Evolutionary conservation across 2,113 vertebrate genomes (phyloP).

Genomic region (Oncorhynchus clarkii): DNA sequence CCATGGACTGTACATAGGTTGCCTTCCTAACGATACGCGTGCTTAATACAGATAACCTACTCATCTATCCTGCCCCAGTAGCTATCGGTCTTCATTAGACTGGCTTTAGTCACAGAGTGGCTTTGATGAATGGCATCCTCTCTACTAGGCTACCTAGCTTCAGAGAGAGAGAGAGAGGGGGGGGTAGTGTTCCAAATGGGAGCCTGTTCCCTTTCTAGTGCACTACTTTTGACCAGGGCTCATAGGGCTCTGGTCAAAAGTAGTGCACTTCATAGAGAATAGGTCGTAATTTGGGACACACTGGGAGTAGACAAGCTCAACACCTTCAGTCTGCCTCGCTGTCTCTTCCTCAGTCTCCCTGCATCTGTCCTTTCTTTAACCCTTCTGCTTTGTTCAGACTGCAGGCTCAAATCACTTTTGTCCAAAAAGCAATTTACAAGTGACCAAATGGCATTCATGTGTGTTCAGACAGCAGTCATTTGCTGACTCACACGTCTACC

Average conservation of each 20-base stretch:
- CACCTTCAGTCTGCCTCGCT: background rate
- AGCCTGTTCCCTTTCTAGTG: no score
- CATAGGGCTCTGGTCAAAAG: no score
- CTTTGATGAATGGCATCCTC: slow-evolving; percentile 57
- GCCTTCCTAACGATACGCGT: background rate
- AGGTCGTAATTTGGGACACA: no score
- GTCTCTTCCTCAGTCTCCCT: background rate
- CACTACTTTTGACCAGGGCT: no score
- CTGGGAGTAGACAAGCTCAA: background rate
- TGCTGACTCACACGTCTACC: no score
- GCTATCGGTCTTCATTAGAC: slow-evolving; percentile 60
- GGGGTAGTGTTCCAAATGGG: no score
- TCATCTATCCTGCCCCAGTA: slow-evolving; percentile 20
- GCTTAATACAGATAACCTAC: slow-evolving; percentile 49
- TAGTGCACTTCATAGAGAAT: no score
- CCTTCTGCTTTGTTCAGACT: background rate
- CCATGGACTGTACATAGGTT: background rate
- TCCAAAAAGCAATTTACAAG: no score
- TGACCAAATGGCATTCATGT: no score
- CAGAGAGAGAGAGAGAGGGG: no score
- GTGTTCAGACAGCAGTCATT: no score
- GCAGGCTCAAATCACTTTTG: no score
- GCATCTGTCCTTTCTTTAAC: background rate
- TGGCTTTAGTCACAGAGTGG: slow-evolving; percentile 29
- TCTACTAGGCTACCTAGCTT: background rate